Percentiles rank a stretch among this genome's conserved stretches.
Evolutionary conservation across 2,888 invertebrate genomes (phyloP).

Genomic region (Dicranocentrus wangi): DNA sequence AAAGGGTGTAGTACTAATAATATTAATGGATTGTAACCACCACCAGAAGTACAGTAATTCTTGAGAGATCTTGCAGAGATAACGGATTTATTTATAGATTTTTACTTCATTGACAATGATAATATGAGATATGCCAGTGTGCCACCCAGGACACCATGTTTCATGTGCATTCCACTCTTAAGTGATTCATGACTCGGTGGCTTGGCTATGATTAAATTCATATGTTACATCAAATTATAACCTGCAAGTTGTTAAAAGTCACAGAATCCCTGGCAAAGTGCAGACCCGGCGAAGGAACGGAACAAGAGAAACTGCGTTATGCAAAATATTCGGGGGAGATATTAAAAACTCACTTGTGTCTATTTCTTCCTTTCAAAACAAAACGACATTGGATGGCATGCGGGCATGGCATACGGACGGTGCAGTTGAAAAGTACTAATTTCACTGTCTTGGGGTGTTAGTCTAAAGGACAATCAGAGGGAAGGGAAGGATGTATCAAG

Average conservation of each 20-base stretch:
- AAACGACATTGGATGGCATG: background rate
- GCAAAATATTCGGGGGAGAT: background rate
- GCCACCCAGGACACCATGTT: conserved; percentile 19
- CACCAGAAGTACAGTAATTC: background rate
- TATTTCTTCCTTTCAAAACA: background rate
- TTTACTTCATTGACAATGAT: conserved; percentile 40
- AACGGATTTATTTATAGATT: conserved; percentile 45
- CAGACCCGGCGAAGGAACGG: background rate
- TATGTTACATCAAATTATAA: conserved; percentile 31
- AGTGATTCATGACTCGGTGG: conserved; percentile 25
- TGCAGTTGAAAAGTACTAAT: no score
- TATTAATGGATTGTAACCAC: background rate
- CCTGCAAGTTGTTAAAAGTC: background rate
- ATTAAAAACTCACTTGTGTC: background rate
- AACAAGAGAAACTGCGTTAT: background rate
- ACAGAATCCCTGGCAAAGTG: no score
- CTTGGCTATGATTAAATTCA: conserved; percentile 33
- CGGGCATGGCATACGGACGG: no score
- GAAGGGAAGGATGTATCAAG: no score
- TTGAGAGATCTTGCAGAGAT: conserved; percentile 1
- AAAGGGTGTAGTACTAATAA: background rate
- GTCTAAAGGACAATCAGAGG: no score
- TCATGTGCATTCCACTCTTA: background rate
- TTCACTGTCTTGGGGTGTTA: no score
- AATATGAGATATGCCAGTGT: conserved; percentile 6